These are phyloP conservation scores for Hippocampus mohnikei DNA, from an alignment of 2,113 vertebrate genomes.

Conservation along the genomic window DNA sequence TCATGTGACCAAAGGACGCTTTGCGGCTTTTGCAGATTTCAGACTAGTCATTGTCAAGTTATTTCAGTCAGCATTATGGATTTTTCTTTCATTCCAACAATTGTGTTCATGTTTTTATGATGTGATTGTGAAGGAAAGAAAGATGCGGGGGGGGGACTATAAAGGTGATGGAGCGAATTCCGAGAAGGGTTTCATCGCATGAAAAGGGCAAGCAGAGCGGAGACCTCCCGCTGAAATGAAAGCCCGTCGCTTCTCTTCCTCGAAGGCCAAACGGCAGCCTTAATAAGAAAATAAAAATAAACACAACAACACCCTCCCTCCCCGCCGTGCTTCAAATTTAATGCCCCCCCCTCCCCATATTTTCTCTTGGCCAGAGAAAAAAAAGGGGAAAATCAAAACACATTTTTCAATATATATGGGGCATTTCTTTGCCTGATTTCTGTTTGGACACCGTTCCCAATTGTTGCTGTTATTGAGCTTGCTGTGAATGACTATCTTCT, in stretches of 20 bases:
- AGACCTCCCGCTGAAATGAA: constrained; percentile 78
- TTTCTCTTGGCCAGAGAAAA: constrained; percentile 40
- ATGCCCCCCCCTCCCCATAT: constrained; percentile 65
- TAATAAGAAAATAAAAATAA: constrained; percentile 66
- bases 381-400: background rate
- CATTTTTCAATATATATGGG: background rate
- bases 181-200: constrained; percentile 69
- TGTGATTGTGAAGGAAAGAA: constrained; percentile 56
- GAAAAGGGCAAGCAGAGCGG: constrained; percentile 67
- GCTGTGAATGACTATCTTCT: constrained; percentile 8
- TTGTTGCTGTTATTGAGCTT: background rate
- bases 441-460: too few species aligned
- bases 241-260: constrained; percentile 70
- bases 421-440: background rate
- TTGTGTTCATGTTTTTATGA: background rate
- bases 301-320: constrained; percentile 70
- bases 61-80: background rate
- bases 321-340: constrained; percentile 70
- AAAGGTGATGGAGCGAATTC: constrained; percentile 56
- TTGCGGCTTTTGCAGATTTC: too few species aligned
- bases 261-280: constrained; percentile 47
- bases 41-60: too few species aligned
- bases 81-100: background rate
- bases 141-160: background rate
- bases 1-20: too few species aligned